Conservation (phyloP, 2,797 vertebrate species). For the Anabas testudineus region DNA sequence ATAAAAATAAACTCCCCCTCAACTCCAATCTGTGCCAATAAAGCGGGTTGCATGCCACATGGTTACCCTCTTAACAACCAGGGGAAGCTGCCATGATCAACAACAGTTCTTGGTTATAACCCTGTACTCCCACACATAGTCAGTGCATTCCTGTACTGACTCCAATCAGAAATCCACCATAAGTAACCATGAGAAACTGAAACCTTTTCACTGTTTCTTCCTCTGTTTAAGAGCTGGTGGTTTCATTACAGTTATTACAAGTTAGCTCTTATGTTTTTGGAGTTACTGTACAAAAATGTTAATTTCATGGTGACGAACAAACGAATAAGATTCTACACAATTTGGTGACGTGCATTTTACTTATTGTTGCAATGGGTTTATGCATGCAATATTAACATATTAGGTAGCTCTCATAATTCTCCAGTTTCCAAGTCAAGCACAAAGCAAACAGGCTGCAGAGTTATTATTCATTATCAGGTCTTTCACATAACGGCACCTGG, state of each 20-base stretch:
- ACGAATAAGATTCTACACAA: not conserved
- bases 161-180: slow-evolving; percentile 5
- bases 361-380: not conserved
- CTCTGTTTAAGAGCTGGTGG: not conserved
- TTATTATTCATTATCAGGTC: slow-evolving; percentile 17
- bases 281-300: not conserved
- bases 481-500: not conserved
- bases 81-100: slow-evolving; percentile 4
- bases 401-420: not conserved
- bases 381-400: too few species aligned
- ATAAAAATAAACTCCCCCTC: not conserved
- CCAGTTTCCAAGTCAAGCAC: not conserved
- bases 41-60: not conserved
- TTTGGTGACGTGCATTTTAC: not conserved
- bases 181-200: not conserved
- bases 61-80: slow-evolving; percentile 23
- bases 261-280: not conserved
- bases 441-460: not conserved
- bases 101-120: not conserved
- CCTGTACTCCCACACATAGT: not conserved
- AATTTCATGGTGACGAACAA: not conserved
- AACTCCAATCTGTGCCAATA: slow-evolving; percentile 13
- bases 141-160: not conserved
- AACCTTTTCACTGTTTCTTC: not conserved
- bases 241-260: not conserved